These are phyloP conservation scores for Herpailurus yagouaroundi DNA, from an alignment of 2,113 vertebrate species.

Conservation along the genomic window DNA sequence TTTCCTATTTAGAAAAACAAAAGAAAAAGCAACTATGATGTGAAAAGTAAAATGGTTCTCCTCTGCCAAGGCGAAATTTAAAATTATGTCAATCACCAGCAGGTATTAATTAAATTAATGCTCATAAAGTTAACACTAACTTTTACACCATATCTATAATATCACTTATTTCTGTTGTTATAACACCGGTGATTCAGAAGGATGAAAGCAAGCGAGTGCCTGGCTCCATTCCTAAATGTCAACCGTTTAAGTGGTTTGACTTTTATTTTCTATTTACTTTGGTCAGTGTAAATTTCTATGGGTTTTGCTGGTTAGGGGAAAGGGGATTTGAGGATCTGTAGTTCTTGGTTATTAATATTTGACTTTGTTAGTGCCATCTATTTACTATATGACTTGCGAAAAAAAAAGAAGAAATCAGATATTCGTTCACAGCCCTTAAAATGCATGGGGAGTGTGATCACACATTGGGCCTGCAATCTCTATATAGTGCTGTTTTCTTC, in stretches of 20 bases:
- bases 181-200: conserved; percentile 83
- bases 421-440: conserved; percentile 80
- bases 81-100: conserved; percentile 46
- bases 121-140: neutral
- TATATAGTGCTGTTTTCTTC: conserved; percentile 45
- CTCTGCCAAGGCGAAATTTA: neutral
- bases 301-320: conserved; percentile 89
- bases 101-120: conserved; percentile 44
- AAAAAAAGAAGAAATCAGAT: conserved; percentile 78
- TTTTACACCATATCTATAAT: neutral
- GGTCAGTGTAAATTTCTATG: conserved; percentile 91
- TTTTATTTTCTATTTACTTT: conserved; percentile 92
- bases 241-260: conserved; percentile 89
- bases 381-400: conserved; percentile 88
- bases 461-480: conserved; percentile 51
- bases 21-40: neutral
- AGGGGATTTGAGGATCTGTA: conserved; percentile 89
- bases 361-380: conserved; percentile 91
- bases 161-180: conserved; percentile 84
- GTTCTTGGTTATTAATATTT: conserved; percentile 92
- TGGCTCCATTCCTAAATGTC: conserved; percentile 89
- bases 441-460: conserved; percentile 52
- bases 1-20: neutral
- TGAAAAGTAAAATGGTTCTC: neutral
- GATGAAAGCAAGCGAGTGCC: conserved; percentile 82